A percentile compares a stretch with the other conserved stretches of the same genome.
Evolutionary conservation across 1,140 invertebrate genomes (phyloP).

Genomic region (Galendromus occidentalis): DNA sequence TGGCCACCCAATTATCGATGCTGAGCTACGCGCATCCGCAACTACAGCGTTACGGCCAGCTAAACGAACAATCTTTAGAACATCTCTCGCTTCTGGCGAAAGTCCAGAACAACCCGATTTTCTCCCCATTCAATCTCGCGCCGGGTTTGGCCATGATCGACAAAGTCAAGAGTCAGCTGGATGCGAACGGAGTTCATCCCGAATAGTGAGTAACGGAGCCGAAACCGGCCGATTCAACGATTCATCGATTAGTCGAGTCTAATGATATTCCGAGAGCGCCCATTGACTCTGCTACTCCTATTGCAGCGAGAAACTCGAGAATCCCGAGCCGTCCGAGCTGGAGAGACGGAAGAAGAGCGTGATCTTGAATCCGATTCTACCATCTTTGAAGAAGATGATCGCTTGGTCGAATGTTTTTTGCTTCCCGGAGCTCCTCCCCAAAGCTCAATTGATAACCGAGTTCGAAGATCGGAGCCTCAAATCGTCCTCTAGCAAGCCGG

Average conservation of each 20-base stretch:
- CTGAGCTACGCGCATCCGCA: neutral
- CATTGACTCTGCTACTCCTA: neutral
- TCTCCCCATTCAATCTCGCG: neutral
- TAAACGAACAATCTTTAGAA: neutral
- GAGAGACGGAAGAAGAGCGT: neutral
- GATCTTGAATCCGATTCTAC: neutral
- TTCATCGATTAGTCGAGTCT: neutral
- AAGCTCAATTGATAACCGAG: neutral
- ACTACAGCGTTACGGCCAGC: neutral
- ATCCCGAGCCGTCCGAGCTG: neutral
- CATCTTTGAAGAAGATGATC: neutral
- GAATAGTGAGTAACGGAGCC: neutral
- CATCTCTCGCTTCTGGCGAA: neutral
- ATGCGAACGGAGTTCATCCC: neutral
- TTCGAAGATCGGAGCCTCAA: neutral
- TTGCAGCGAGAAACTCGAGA: neutral
- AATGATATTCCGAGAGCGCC: neutral
- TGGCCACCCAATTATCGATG: neutral
- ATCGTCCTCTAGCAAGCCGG: neutral
- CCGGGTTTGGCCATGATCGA: neutral
- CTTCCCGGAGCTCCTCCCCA: constrained; percentile 1
- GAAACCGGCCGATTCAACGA: too few relatives aligned
- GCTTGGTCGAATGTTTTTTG: constrained; percentile 5
- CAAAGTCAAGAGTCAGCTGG: neutral
- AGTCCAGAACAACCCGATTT: neutral